A percentile compares a stretch with the other conserved stretches of the same genome.
These are phyloP conservation scores for Epicampocera succincta DNA, from an alignment of 2,888 invertebrate genomes.

Conservation along the genomic window DNA sequence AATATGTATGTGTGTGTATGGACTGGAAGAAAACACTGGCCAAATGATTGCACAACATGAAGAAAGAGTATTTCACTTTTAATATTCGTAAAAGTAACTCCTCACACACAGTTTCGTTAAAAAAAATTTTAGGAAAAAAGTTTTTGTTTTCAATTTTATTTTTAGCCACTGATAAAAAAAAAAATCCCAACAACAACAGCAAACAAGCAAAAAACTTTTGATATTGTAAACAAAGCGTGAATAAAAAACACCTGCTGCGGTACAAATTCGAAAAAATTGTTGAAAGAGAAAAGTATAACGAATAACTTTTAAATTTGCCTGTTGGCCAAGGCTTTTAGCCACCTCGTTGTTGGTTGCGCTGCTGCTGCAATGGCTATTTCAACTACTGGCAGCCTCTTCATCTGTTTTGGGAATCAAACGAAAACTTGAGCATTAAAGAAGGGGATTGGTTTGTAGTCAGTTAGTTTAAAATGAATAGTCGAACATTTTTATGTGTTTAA, in stretches of 20 bases:
- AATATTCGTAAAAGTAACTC: slow-evolving; percentile 63
- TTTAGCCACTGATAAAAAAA: slow-evolving; percentile 39
- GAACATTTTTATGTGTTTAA: slow-evolving; percentile 16
- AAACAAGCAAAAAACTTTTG: neutral
- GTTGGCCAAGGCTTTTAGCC: slow-evolving; percentile 43
- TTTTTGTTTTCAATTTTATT: slow-evolving; percentile 3
- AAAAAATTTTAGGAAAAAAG: neutral
- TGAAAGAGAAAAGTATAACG: slow-evolving; percentile 7
- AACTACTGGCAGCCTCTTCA: slow-evolving; percentile 11
- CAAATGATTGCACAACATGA: slow-evolving; percentile 6
- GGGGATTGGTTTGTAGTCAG: slow-evolving; percentile 16
- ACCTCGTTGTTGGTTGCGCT: slow-evolving; percentile 7
- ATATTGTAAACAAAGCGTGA: slow-evolving; percentile 38
- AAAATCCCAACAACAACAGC: no score
- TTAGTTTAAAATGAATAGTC: slow-evolving; percentile 21
- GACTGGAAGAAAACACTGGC: slow-evolving; percentile 2
- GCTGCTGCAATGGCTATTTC: slow-evolving; percentile 24
- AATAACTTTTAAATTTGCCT: slow-evolving; percentile 30
- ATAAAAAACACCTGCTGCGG: slow-evolving; percentile 65
- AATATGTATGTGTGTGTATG: no score
- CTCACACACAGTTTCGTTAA: slow-evolving; percentile 41
- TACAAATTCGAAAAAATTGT: slow-evolving; percentile 17
- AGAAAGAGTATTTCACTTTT: slow-evolving; percentile 48
- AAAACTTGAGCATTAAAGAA: slow-evolving; percentile 8
- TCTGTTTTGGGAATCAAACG: slow-evolving; percentile 11